Percentiles rank a stretch among this genome's conserved stretches.
Evolutionary conservation across 2,888 invertebrate genomes (phyloP).

Genomic region (Cryptocephalus moraei): DNA sequence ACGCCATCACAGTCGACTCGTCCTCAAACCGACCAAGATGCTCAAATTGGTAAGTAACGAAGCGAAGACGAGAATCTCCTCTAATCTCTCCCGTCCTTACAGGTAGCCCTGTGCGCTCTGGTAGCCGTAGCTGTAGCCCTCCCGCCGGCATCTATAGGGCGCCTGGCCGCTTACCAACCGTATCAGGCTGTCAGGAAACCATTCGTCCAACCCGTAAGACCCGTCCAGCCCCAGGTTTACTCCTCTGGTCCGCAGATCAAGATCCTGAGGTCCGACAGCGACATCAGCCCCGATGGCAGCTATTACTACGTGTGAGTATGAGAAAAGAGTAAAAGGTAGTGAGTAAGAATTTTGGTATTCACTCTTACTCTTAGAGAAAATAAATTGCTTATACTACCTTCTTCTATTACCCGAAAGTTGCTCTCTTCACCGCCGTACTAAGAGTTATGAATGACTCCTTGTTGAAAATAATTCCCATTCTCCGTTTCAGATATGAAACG

Average conservation of each 20-base stretch:
- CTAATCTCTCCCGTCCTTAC: too few relatives aligned
- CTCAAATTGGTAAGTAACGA: too few relatives aligned
- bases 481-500: constrained; percentile 1
- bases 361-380: too few relatives aligned
- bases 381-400: too few relatives aligned
- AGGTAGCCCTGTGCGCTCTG: neutral
- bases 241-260: neutral
- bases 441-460: too few relatives aligned
- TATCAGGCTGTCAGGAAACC: neutral
- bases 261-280: constrained; percentile 1
- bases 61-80: too few relatives aligned
- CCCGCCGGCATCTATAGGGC: neutral
- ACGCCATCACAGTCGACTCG: constrained; percentile 90
- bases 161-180: neutral
- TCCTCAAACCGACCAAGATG: constrained; percentile 52
- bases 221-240: neutral
- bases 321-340: neutral
- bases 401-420: too few relatives aligned
- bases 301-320: neutral
- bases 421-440: too few relatives aligned
- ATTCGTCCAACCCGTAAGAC: neutral
- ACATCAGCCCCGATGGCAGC: neutral
- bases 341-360: too few relatives aligned
- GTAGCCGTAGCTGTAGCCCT: neutral
- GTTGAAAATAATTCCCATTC: too few relatives aligned